Evolutionary conservation across 1,140 invertebrate genomes (phyloP).

Genomic region (Lethrus apterus): DNA sequence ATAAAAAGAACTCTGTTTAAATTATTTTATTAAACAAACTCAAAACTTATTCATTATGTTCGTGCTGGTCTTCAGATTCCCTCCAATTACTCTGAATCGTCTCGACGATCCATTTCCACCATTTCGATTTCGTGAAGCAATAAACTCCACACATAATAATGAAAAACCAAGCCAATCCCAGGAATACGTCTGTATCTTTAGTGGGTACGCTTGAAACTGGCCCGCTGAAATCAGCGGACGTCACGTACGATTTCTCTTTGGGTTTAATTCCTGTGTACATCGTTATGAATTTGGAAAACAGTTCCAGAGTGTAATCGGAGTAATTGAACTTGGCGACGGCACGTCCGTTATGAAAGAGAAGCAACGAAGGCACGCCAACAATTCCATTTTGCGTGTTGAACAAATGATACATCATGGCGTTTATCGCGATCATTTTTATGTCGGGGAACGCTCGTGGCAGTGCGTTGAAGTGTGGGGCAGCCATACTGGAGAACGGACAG

Average conservation of each 20-base stretch:
- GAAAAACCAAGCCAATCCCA: slow-evolving; percentile 80
- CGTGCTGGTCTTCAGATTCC: slow-evolving; percentile 82
- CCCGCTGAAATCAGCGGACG: slow-evolving; percentile 69
- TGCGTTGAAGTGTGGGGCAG: slow-evolving; percentile 86
- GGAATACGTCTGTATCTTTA: slow-evolving; percentile 71
- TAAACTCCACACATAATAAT: slow-evolving; percentile 69
- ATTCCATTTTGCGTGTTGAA: slow-evolving; percentile 91
- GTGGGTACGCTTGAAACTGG: slow-evolving; percentile 66
- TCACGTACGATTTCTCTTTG: slow-evolving; percentile 57
- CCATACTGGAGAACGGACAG: slow-evolving; percentile 83
- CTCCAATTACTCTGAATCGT: slow-evolving; percentile 81
- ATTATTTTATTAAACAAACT: slow-evolving; percentile 15
- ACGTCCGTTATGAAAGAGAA: slow-evolving; percentile 89
- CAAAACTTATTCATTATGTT: slow-evolving; percentile 54
- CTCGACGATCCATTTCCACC: slow-evolving; percentile 76
- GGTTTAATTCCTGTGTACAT: slow-evolving; percentile 67
- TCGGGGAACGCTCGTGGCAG: slow-evolving; percentile 76
- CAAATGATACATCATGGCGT: slow-evolving; percentile 76
- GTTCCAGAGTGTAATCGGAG: slow-evolving; percentile 70
- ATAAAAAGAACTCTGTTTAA: too few species aligned
- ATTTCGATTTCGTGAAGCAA: slow-evolving; percentile 68
- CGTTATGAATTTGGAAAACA: slow-evolving; percentile 74
- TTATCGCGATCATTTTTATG: slow-evolving; percentile 81
- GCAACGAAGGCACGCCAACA: slow-evolving; percentile 84
- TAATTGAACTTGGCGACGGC: slow-evolving; percentile 81